These are phyloP conservation scores for Pyrrhosoma nymphula DNA, from an alignment of 2,888 invertebrate species.

Conservation along the genomic window DNA sequence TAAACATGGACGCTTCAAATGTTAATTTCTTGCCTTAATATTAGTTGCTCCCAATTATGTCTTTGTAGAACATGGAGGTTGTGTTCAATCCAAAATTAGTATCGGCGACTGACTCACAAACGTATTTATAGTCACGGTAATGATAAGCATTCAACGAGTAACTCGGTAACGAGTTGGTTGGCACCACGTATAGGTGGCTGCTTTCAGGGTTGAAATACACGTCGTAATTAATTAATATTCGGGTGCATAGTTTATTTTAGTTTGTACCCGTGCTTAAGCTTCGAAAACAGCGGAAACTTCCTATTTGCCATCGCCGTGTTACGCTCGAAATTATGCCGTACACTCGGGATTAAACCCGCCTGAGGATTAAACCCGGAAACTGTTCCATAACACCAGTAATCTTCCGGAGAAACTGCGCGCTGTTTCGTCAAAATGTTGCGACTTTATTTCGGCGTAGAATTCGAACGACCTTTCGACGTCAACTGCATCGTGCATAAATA, in stretches of 20 bases:
- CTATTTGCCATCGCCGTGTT: neutral
- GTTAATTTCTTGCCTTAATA: too few relatives aligned
- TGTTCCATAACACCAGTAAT: neutral
- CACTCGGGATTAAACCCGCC: neutral
- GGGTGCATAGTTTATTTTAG: neutral
- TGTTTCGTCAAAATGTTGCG: neutral
- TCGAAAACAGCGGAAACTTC: neutral
- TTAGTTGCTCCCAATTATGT: too few relatives aligned
- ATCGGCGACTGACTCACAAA: too few relatives aligned
- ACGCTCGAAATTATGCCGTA: neutral
- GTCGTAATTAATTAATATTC: too few relatives aligned
- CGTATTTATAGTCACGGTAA: too few relatives aligned
- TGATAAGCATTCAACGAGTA: too few relatives aligned
- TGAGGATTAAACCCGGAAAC: neutral
- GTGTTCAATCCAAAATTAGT: too few relatives aligned
- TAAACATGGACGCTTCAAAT: too few relatives aligned
- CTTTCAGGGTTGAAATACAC: too few relatives aligned
- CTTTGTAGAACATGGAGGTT: too few relatives aligned
- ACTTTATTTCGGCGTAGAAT: neutral
- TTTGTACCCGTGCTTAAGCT: neutral
- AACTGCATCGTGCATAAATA: neutral
- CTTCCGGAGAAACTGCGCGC: neutral
- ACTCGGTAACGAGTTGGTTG: too few relatives aligned
- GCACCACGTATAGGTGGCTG: too few relatives aligned
- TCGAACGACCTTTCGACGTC: neutral